Conservation (phyloP, 2,797 vertebrate genomes). For the Buceros bicornis region DNA sequence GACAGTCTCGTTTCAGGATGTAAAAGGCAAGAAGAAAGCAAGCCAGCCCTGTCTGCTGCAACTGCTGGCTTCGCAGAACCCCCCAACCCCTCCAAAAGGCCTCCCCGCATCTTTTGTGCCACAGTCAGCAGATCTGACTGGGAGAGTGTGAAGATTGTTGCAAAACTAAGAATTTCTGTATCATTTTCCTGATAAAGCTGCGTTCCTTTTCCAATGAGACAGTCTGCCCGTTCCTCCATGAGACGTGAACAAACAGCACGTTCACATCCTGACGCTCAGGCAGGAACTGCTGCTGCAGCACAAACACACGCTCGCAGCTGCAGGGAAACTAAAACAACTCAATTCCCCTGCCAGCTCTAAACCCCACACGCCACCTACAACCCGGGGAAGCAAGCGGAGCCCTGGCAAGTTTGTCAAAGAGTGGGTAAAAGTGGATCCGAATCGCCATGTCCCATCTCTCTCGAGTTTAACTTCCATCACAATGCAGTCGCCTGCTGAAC, state of each 20-base stretch:
- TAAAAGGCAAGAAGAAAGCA: not conserved
- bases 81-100: not conserved
- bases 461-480: not conserved
- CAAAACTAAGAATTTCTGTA: not conserved
- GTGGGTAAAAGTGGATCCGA: not conserved
- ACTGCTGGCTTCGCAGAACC: slow-evolving; percentile 4
- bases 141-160: not conserved
- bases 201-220: slow-evolving; percentile 6
- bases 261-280: slow-evolving; percentile 4
- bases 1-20: slow-evolving; percentile 32
- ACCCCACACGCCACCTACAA: not conserved
- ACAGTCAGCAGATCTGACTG: slow-evolving; percentile 23
- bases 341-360: not conserved
- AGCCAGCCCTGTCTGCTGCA: not conserved
- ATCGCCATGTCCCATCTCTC: not conserved
- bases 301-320: slow-evolving; percentile 31
- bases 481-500: not conserved
- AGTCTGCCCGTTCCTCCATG: not conserved
- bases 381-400: not conserved
- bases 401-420: not conserved
- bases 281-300: slow-evolving; percentile 61
- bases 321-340: not conserved
- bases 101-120: not conserved
- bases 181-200: slow-evolving; percentile 34
- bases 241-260: slow-evolving; percentile 49